Evolutionary conservation across 2,113 vertebrate species (phyloP).

Genomic region (Origma solitaria): DNA sequence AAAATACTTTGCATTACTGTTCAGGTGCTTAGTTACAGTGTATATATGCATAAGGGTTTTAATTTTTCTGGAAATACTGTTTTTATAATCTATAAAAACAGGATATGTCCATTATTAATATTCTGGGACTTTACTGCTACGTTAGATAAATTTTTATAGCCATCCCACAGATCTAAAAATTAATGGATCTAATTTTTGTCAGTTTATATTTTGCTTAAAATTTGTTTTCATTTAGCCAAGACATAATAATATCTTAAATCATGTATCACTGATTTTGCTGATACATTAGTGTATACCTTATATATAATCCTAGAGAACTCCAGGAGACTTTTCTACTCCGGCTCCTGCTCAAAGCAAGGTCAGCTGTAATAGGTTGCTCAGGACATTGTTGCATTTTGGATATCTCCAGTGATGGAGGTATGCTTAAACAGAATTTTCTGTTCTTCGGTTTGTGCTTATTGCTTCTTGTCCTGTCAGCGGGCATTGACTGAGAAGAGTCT

Average conservation of each 20-base stretch:
- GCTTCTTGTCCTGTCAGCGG: background rate
- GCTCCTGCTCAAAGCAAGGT: background rate
- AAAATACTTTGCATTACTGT: background rate
- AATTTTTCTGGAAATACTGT: background rate
- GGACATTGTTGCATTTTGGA: rapidly evolving
- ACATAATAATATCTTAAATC: background rate
- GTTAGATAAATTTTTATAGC: background rate
- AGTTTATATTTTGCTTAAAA: background rate
- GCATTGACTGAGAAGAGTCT: background rate
- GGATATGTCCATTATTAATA: background rate
- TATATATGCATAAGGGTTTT: background rate
- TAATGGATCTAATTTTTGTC: background rate
- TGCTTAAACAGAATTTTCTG: background rate
- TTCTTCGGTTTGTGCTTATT: background rate
- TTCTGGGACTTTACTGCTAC: background rate
- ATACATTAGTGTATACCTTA: background rate
- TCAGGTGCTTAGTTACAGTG: background rate
- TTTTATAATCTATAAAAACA: background rate
- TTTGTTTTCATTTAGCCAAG: background rate
- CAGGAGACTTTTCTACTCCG: background rate
- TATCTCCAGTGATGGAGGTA: background rate
- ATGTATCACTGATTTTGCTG: background rate
- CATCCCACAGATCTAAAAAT: background rate
- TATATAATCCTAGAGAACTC: background rate
- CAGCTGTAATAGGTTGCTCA: background rate